Evolutionary conservation across 2,888 invertebrate species (phyloP).

Genomic region (Leptinotarsa peninsularis): DNA sequence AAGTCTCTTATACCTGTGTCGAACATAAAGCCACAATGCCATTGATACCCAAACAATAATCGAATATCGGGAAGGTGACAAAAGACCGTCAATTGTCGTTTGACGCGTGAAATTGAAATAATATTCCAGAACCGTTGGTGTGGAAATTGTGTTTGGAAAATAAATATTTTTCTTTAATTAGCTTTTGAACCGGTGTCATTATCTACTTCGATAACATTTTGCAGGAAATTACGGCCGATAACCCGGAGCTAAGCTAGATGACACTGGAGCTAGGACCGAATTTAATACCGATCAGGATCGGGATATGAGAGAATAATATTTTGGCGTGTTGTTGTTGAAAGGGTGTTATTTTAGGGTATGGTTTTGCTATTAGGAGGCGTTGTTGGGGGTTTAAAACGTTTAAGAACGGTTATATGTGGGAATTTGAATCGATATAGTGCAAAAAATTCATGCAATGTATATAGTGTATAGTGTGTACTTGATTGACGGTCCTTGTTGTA

Average conservation of each 20-base stretch:
- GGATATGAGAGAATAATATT: conserved; percentile 27
- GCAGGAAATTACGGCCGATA: conserved; percentile 47
- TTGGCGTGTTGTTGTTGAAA: conserved; percentile 11
- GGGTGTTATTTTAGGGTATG: conserved; percentile 25
- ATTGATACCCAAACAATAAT: conserved; percentile 33
- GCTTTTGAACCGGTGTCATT: conserved; percentile 45
- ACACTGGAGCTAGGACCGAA: conserved; percentile 16
- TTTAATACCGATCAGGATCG: conserved; percentile 23
- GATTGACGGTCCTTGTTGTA: too few relatives aligned
- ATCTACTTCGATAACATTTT: conserved; percentile 43
- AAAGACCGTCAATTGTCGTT: conserved; percentile 54
- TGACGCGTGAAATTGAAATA: conserved; percentile 54
- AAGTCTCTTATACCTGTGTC: too few relatives aligned
- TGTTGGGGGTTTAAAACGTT: conserved; percentile 2
- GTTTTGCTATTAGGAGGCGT: neutral
- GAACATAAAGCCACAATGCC: conserved; percentile 43
- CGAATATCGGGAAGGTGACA: conserved; percentile 48
- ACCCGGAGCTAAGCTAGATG: conserved; percentile 32
- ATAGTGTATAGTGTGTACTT: too few relatives aligned
- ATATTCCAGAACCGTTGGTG: conserved; percentile 43
- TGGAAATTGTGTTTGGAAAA: conserved; percentile 58
- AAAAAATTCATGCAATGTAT: too few relatives aligned
- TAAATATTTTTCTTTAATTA: conserved; percentile 63
- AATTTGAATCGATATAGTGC: neutral
- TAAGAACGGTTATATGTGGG: neutral